Evolutionary conservation across 2,888 invertebrate species (phyloP).

Genomic region (Catocala sponsa): DNA sequence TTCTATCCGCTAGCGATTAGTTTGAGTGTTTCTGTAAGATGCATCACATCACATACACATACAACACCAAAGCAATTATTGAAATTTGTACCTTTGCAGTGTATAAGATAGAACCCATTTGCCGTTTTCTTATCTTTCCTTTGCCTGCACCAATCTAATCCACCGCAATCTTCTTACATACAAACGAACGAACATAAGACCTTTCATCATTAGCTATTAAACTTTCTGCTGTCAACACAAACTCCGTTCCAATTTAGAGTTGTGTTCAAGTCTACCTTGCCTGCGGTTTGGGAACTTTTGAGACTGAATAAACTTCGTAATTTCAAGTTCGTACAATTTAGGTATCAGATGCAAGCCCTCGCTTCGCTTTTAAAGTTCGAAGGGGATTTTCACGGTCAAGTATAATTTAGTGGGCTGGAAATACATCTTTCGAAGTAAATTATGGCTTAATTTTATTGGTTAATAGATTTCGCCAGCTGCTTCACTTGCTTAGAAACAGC

Average conservation of each 20-base stretch:
- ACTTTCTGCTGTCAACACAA: conserved; percentile 11
- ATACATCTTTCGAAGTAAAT: not conserved
- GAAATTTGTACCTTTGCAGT: no score
- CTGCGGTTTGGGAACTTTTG: conserved; percentile 33
- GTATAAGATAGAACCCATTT: no score
- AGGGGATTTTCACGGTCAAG: conserved; percentile 13
- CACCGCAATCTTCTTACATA: not conserved
- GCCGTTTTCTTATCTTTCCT: no score
- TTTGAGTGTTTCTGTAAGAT: no score
- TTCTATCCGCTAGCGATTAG: no score
- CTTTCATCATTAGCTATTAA: not conserved
- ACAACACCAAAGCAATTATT: no score
- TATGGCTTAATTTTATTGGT: not conserved
- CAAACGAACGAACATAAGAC: not conserved
- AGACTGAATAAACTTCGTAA: conserved; percentile 36
- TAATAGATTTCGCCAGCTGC: no score
- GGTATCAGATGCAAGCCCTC: conserved; percentile 12
- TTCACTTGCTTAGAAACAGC: no score
- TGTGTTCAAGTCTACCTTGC: conserved; percentile 7
- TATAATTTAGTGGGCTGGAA: not conserved
- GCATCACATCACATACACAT: no score
- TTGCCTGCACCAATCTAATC: no score
- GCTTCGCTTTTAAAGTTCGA: conserved; percentile 21
- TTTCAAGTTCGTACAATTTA: conserved; percentile 25
- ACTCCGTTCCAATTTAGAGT: conserved; percentile 9